A percentile compares a stretch with the other conserved stretches of the same genome.
Evolutionary conservation across 2,888 invertebrate genomes (phyloP).

Genomic region (Clitarchus hookeri): DNA sequence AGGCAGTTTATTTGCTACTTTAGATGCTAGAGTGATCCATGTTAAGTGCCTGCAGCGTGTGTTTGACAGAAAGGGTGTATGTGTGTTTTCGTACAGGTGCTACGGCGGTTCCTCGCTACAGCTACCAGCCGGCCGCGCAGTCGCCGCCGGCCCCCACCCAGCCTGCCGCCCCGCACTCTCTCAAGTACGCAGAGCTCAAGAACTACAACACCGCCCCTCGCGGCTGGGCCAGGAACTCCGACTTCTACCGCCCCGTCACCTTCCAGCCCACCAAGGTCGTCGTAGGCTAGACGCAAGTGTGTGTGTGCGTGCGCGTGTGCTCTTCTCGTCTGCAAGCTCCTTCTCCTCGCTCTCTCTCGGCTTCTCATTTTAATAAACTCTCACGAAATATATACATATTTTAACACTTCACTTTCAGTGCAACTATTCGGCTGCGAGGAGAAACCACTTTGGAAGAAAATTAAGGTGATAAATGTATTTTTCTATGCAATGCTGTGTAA

Average conservation of each 20-base stretch:
- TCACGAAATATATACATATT: neutral
- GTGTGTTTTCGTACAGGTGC: slow-evolving; percentile 17
- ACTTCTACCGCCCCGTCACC: slow-evolving; percentile 73
- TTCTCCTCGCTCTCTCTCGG: neutral
- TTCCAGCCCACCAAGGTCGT: slow-evolving; percentile 52
- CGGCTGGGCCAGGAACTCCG: slow-evolving; percentile 75
- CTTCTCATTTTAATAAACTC: neutral
- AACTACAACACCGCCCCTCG: slow-evolving; percentile 85
- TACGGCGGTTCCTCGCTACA: slow-evolving; percentile 16
- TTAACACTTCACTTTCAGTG: too few species aligned
- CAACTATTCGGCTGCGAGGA: too few species aligned
- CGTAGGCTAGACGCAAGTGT: neutral
- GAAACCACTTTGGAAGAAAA: neutral
- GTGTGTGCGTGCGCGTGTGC: neutral
- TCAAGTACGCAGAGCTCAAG: slow-evolving; percentile 53
- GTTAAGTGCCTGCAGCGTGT: too few species aligned
- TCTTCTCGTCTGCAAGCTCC: neutral
- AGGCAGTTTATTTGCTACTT: too few species aligned
- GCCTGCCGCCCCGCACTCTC: slow-evolving; percentile 38
- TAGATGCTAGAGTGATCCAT: too few species aligned
- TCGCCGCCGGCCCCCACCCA: slow-evolving; percentile 35
- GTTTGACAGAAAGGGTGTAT: too few species aligned
- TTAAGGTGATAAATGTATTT: neutral
- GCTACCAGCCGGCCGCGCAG: slow-evolving; percentile 9
- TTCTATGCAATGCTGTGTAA: neutral